Evolutionary conservation across 2,113 vertebrate species (phyloP).

Genomic region (Aythya baeri): DNA sequence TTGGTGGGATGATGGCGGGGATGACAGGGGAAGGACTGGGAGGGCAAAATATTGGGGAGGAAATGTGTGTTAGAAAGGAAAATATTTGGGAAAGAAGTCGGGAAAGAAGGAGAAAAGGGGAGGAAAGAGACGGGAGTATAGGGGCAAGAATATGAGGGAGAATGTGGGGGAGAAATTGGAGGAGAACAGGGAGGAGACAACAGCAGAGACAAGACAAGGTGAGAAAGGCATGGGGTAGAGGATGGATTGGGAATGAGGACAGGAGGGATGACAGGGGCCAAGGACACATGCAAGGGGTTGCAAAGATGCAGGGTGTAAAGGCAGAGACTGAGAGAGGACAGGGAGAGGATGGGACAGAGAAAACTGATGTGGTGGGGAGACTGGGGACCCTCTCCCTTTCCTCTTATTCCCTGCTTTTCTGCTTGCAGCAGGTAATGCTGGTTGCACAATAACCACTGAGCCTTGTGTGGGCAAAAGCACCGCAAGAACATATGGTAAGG

Average conservation of each 20-base stretch:
- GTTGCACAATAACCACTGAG: not conserved
- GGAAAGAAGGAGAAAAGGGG: not conserved
- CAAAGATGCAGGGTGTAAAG: not conserved
- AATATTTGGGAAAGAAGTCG: not conserved
- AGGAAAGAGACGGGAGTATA: not conserved
- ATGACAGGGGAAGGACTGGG: not conserved
- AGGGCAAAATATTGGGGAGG: not conserved
- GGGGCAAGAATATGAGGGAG: not conserved
- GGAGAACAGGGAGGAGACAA: not conserved
- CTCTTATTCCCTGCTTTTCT: not conserved
- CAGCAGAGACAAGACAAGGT: not conserved
- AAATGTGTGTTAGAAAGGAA: not conserved
- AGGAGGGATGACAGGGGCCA: not conserved
- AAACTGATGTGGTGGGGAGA: rapidly evolving
- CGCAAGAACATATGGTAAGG: not conserved
- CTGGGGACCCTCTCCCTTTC: not conserved
- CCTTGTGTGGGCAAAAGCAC: not conserved
- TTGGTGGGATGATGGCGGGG: not conserved
- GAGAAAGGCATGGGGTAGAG: not conserved
- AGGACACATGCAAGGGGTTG: not conserved
- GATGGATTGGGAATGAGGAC: not conserved
- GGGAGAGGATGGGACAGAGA: not conserved
- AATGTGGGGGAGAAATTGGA: not conserved
- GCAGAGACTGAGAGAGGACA: not conserved
- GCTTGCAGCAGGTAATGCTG: not conserved